A percentile compares a stretch with the other conserved stretches of the same genome.
Evolutionary conservation across 1,140 invertebrate species (phyloP).

Genomic region (Phenacoccus solenopsis): DNA sequence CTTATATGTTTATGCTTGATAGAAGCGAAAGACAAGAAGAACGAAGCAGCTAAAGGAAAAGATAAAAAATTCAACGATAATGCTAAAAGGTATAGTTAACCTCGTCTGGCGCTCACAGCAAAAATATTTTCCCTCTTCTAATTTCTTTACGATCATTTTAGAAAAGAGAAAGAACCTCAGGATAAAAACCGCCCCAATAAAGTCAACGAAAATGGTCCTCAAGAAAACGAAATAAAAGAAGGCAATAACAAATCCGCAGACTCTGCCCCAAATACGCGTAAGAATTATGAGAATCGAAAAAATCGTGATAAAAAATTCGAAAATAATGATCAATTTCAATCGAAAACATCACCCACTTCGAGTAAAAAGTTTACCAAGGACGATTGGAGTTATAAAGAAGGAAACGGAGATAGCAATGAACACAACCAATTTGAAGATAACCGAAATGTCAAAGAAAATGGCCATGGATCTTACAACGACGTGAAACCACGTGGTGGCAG

Average conservation of each 20-base stretch:
- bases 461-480: background rate
- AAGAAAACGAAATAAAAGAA: background rate
- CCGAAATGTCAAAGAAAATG: background rate
- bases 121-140: background rate
- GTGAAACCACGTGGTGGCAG: background rate
- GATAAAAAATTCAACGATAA: slow-evolving; percentile 4
- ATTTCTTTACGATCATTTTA: background rate
- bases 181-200: background rate
- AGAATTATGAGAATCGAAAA: background rate
- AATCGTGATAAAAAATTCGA: background rate
- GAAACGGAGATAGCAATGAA: background rate
- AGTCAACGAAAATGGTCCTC: background rate
- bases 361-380: background rate
- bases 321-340: slow-evolving; percentile 6
- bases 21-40: slow-evolving; percentile 4
- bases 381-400: background rate
- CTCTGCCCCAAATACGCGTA: background rate
- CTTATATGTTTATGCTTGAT: background rate
- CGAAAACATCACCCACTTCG: background rate
- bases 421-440: background rate
- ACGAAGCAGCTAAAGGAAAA: background rate
- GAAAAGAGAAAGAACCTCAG: slow-evolving; percentile 5
- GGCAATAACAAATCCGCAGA: background rate
- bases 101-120: background rate
- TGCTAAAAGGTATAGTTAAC: background rate